Conservation (phyloP, 2,113 vertebrate species). For the Aspidoscelis tigris region DNA sequence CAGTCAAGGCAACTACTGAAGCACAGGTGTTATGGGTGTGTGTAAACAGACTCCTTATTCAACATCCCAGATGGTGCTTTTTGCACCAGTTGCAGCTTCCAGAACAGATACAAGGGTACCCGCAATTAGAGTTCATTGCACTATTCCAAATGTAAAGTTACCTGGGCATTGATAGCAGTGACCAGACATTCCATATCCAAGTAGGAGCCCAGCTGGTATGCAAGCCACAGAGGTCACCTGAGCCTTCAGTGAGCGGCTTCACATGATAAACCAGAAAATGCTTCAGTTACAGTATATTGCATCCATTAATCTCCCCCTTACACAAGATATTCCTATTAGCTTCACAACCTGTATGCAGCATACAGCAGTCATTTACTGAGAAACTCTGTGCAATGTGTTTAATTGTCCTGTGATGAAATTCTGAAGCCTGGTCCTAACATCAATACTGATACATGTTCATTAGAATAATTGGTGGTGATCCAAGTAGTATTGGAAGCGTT, state of each 20-base stretch:
- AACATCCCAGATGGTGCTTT: too few relatives aligned
- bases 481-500: conserved; percentile 15
- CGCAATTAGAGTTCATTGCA: too few relatives aligned
- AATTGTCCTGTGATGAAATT: conserved; percentile 7
- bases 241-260: background rate
- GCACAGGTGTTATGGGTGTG: too few relatives aligned
- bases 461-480: background rate
- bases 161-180: too few relatives aligned
- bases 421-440: background rate
- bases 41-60: too few relatives aligned
- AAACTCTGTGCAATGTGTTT: background rate
- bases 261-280: background rate
- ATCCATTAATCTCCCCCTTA: background rate
- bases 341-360: background rate
- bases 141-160: too few relatives aligned
- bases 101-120: too few relatives aligned
- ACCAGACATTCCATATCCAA: too few relatives aligned
- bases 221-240: background rate
- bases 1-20: too few relatives aligned
- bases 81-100: too few relatives aligned
- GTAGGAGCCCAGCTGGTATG: too few relatives aligned
- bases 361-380: background rate
- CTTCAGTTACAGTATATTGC: background rate
- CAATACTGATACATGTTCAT: conserved; percentile 3
- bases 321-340: background rate